Evolutionary conservation across 1,140 invertebrate genomes (phyloP).

Genomic region (Apis laboriosa): DNA sequence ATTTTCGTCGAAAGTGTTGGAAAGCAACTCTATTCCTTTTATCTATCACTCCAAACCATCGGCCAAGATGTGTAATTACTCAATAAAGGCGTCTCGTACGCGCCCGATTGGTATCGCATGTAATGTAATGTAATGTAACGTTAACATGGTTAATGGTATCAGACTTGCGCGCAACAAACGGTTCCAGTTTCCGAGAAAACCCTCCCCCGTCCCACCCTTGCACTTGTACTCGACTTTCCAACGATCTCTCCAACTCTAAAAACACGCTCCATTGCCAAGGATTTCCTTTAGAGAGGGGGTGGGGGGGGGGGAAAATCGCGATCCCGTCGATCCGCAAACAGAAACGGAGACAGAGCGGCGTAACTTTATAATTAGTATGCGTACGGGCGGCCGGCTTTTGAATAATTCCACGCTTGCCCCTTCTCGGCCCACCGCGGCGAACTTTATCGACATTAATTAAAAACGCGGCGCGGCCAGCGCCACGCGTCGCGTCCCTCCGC

Average conservation of each 20-base stretch:
- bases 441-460: slow-evolving; percentile 71
- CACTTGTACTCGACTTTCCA: too few species aligned
- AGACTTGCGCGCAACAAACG: slow-evolving; percentile 56
- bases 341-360: slow-evolving; percentile 36
- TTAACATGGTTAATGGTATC: slow-evolving; percentile 75
- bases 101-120: slow-evolving; percentile 75
- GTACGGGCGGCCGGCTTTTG: slow-evolving; percentile 64
- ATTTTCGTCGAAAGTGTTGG: slow-evolving; percentile 42
- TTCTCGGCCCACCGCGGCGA: slow-evolving; percentile 58
- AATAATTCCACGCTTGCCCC: slow-evolving; percentile 59
- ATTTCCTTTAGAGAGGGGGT: background rate
- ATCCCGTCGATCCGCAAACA: slow-evolving; percentile 62
- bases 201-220: too few species aligned
- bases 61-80: slow-evolving; percentile 76
- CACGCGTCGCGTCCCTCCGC: slow-evolving; percentile 68
- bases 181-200: too few species aligned
- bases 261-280: slow-evolving; percentile 1
- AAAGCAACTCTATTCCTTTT: slow-evolving; percentile 61
- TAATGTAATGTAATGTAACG: too few species aligned
- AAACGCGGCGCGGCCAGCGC: slow-evolving; percentile 68
- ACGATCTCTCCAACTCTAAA: background rate
- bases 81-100: slow-evolving; percentile 72
- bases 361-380: slow-evolving; percentile 70
- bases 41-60: slow-evolving; percentile 71
- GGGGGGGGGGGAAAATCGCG: background rate